phyloP scores from a whole-genome alignment of 2,888 invertebrate species.

The Drosophila algonquin region DNA sequence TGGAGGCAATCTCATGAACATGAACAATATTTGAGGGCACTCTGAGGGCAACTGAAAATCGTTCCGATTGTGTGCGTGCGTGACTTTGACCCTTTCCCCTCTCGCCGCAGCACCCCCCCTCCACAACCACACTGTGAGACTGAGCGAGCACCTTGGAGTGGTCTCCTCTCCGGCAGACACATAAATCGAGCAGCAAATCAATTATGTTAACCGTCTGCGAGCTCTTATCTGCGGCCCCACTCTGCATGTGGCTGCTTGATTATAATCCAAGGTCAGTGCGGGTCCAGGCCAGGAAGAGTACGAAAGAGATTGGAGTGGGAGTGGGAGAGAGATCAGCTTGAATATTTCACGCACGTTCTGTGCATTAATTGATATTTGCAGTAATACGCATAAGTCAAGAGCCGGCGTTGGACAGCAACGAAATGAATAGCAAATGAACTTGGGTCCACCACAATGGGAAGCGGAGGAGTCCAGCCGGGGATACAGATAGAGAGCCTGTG shows the following conservation, averaged over 20 bases:
- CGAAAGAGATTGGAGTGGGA: constrained; percentile 3
- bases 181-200: constrained; percentile 74
- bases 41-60: constrained; percentile 25
- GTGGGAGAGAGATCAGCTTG: constrained; percentile 42
- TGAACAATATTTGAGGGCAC: constrained; percentile 13
- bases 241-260: constrained; percentile 37
- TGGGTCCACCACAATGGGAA: constrained; percentile 3
- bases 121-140: too few species aligned
- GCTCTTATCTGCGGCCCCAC: constrained; percentile 52
- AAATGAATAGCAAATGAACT: constrained; percentile 39
- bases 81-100: constrained; percentile 39
- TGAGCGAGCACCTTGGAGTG: neutral
- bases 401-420: constrained; percentile 38
- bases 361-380: constrained; percentile 80
- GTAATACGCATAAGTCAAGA: constrained; percentile 78
- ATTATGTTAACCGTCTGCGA: constrained; percentile 64
- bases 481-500: constrained; percentile 7
- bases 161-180: constrained; percentile 45
- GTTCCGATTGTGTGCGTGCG: constrained; percentile 41
- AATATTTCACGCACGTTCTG: constrained; percentile 75
- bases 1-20: neutral
- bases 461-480: constrained; percentile 17
- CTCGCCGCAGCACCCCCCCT: neutral
- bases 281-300: constrained; percentile 25
- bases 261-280: constrained; percentile 61